Conservation (phyloP, 1,140 invertebrate genomes). For the Bombus terrestris region DNA sequence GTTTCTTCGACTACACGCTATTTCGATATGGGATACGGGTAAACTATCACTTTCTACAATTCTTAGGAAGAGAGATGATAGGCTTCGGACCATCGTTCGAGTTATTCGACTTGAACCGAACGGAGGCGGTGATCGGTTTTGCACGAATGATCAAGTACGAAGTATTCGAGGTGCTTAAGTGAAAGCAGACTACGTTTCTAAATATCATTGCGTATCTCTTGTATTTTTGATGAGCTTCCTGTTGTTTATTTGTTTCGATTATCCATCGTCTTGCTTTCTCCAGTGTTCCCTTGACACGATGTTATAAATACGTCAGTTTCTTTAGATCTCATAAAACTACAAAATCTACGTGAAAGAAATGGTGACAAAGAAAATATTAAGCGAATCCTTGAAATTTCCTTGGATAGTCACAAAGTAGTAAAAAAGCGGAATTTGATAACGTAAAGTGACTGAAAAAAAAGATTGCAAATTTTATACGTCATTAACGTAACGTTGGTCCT, state of each 20-base stretch:
- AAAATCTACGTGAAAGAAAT: background rate
- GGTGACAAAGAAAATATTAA: background rate
- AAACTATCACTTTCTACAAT: conserved; percentile 67
- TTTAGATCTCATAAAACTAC: background rate
- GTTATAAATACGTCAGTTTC: background rate
- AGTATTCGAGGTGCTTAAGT: conserved; percentile 36
- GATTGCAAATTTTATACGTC: background rate
- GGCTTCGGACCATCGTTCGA: conserved; percentile 17
- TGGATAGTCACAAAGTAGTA: background rate
- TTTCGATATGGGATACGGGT: background rate
- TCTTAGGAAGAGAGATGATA: conserved; percentile 15
- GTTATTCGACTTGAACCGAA: conserved; percentile 49
- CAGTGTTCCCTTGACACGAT: too few relatives aligned
- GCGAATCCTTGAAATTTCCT: background rate
- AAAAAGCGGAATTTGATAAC: background rate
- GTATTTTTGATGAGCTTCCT: conserved; percentile 9
- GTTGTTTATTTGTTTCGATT: background rate
- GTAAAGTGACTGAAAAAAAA: background rate
- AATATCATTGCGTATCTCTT: conserved; percentile 5
- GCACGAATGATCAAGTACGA: conserved; percentile 55
- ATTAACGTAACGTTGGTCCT: too few relatives aligned
- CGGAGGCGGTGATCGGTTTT: conserved; percentile 51
- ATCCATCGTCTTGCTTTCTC: background rate
- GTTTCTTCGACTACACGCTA: background rate
- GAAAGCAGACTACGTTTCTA: conserved; percentile 51